phyloP scores from a whole-genome alignment of 35 echinoderm and acorn worm species.

The Hemicentrotus pulcherrimus region DNA sequence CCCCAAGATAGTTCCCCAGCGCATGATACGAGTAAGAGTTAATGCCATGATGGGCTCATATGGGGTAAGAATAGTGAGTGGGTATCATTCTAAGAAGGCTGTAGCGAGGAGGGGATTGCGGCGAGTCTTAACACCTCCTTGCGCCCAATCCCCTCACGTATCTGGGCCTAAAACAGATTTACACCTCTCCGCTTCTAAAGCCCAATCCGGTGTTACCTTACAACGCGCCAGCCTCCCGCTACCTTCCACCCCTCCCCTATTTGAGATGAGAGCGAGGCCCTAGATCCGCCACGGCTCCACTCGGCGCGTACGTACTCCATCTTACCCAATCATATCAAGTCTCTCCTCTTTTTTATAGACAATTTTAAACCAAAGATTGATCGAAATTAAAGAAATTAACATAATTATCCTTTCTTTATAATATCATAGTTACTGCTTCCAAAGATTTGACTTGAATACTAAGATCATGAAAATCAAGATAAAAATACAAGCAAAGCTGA shows the following conservation, averaged over 20 bases:
- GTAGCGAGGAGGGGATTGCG: slow-evolving; percentile 6
- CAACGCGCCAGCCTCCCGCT: background rate
- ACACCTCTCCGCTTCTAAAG: slow-evolving; percentile 26
- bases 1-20: background rate
- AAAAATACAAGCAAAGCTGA: no score
- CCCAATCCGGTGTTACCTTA: background rate
- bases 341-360: background rate
- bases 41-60: background rate
- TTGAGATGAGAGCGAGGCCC: background rate
- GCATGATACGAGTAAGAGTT: background rate
- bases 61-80: background rate
- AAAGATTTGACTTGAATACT: no score
- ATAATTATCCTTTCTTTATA: no score
- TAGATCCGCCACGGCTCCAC: background rate
- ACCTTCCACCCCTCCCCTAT: background rate
- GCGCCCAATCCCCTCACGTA: slow-evolving; percentile 18
- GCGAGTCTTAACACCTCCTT: slow-evolving; percentile 31
- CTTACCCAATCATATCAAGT: background rate
- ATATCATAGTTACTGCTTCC: no score
- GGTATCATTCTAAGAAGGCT: background rate
- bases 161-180: slow-evolving; percentile 22
- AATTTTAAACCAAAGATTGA: no score
- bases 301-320: background rate
- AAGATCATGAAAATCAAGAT: no score
- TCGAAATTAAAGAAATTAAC: no score